Percentiles rank a stretch among this genome's conserved stretches.
phyloP scores from a whole-genome alignment of 2,888 invertebrate genomes.

The Erebia ligea region DNA sequence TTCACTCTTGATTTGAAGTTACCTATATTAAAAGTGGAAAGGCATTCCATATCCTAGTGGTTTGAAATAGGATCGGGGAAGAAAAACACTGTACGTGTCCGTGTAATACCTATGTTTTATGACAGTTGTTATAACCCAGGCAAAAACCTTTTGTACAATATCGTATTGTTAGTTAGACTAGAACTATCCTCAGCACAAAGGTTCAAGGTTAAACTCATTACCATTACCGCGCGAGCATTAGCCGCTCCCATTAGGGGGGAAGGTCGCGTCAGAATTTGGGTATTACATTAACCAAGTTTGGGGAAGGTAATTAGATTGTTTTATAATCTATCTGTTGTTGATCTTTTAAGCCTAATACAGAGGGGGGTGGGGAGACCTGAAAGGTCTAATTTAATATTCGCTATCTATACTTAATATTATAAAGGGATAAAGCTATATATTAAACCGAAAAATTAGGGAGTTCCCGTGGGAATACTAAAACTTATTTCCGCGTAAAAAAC shows the following conservation, averaged over 20 bases:
- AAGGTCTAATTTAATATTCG: too few species aligned
- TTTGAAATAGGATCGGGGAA: background rate
- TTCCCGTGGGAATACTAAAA: too few species aligned
- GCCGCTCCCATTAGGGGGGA: constrained; percentile 26
- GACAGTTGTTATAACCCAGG: background rate
- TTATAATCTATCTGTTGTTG: background rate
- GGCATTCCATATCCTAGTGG: too few species aligned
- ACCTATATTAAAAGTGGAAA: too few species aligned
- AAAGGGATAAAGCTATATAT: too few species aligned
- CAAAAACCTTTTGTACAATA: background rate
- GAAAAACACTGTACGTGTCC: background rate
- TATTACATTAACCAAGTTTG: constrained; percentile 8
- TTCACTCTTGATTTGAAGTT: too few species aligned
- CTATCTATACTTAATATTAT: too few species aligned
- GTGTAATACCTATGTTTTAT: background rate
- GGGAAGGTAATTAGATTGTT: constrained; percentile 4
- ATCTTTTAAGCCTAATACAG: background rate
- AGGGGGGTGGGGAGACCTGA: background rate
- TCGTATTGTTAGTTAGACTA: background rate
- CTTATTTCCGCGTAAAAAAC: too few species aligned
- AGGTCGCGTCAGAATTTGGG: constrained; percentile 22
- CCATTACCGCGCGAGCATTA: constrained; percentile 24
- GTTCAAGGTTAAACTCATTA: constrained; percentile 34
- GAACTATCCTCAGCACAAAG: constrained; percentile 10
- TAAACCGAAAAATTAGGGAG: too few species aligned